Base-by-base conservation (phyloP, 2,888 invertebrate species). In the Drosophila antonietae region DNA sequence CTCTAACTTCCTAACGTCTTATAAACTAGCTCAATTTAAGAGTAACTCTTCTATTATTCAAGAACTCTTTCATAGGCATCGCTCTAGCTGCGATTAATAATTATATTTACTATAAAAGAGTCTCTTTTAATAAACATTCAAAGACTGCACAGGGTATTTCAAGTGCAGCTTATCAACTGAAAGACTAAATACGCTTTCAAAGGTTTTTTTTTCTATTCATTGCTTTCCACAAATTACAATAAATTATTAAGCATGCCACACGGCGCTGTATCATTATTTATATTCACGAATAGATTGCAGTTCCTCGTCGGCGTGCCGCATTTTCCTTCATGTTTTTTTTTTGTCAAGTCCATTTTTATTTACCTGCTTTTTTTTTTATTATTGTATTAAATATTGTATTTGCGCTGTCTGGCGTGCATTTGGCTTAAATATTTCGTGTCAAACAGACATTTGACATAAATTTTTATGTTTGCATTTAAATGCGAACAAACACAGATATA, bases 401-500 rank as follows among this genome's bases (percentile, higher is more conserved):
- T 85, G 53, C 52, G 28, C 53, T 82, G 66, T 79, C 72, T 79
- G 64, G 55, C 78, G 69, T 66, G 68, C 81, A 82, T 78, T 82
- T 81, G 81, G 76, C 83, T 90, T 85, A 90, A 90, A 88, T 90
- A 85, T 90, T 85, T 90, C 91, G 90, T 91, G 91, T 85, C 90
- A 91, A 90, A 77, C 78, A 80, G 84, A 88, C 91, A 90, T 91
- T 91, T 90, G 91, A 90, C 91, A 91, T 81, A 75, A 87, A 90
- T 90, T 91, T 91, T 91, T 79, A 82, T 91, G 89, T 90, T 91
- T 90, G 90, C 90, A 89, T 91, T 90, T 90, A 89, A 90, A 90
- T 90, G 83, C 76, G 83, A 61, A 86, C 67, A 83, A 57, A 63
- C 55, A 60, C 39, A 61, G 52, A 56, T 39, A 58, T 23, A 57